Conservation (phyloP, 2,113 vertebrate genomes). For the Nannobrachium achirus region DNA sequence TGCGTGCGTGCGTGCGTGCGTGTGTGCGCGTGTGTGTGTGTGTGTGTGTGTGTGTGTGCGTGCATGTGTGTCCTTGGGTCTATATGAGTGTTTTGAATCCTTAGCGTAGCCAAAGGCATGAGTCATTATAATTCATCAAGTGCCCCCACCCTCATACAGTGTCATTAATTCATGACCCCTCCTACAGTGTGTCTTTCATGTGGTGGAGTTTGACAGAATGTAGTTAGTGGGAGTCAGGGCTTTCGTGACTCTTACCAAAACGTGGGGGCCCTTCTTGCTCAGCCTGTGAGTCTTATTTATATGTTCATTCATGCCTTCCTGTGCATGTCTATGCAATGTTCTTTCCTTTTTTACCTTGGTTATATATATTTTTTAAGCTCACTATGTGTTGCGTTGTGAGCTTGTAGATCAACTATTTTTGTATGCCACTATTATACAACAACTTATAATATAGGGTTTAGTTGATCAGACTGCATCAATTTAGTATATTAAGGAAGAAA, state of each 20-base stretch:
- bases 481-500: too few relatives aligned
- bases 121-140: conserved; percentile 49
- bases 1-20: too few relatives aligned
- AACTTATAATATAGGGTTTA: too few relatives aligned
- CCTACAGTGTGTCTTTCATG: conserved; percentile 23
- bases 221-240: conserved; percentile 14
- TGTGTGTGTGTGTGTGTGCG: too few relatives aligned
- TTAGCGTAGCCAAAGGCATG: conserved; percentile 35
- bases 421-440: too few relatives aligned
- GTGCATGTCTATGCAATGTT: conserved; percentile 28
- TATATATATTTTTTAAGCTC: too few relatives aligned
- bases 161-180: conserved; percentile 22
- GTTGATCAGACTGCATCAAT: too few relatives aligned
- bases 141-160: conserved; percentile 17
- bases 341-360: conserved; percentile 25
- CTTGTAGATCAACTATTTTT: too few relatives aligned
- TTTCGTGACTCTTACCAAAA: conserved; percentile 12
- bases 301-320: conserved; percentile 22
- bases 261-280: conserved; percentile 29
- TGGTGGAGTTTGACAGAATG: too few relatives aligned
- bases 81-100: conserved; percentile 24
- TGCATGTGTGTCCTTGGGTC: conserved; percentile 15
- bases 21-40: too few relatives aligned
- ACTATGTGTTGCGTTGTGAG: too few relatives aligned
- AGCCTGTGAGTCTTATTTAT: conserved; percentile 31